phyloP scores from a whole-genome alignment of 2,113 vertebrate genomes.

The Ptyas mucosa region DNA sequence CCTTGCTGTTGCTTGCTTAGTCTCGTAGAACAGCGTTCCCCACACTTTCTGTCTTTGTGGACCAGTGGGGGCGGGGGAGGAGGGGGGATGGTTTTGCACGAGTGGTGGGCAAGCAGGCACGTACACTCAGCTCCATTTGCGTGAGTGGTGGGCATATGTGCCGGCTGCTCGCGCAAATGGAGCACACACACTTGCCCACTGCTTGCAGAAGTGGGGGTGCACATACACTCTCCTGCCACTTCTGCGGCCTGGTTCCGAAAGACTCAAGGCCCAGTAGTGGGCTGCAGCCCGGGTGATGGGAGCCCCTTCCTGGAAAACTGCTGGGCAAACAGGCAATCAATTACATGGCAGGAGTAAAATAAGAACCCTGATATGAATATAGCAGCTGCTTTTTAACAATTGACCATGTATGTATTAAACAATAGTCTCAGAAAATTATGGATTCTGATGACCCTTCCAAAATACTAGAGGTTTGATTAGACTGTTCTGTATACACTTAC shows the following conservation, averaged over 20 bases:
- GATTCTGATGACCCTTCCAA: neutral
- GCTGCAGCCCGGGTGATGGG: neutral
- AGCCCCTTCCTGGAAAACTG: neutral
- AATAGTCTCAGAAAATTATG: neutral
- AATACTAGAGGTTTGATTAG: neutral
- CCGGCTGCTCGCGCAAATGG: neutral
- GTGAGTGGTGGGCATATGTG: too few species aligned
- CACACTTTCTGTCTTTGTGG: neutral
- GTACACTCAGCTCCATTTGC: neutral
- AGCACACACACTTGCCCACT: neutral
- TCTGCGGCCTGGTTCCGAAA: neutral
- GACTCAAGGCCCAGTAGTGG: neutral
- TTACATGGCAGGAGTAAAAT: neutral
- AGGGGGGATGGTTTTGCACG: neutral
- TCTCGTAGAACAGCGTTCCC: neutral
- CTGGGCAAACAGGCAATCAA: neutral
- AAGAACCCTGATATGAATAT: neutral
- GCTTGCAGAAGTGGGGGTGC: neutral
- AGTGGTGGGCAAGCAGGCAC: neutral
- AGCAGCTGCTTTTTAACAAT: neutral
- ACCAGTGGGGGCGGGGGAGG: neutral
- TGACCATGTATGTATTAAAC: neutral
- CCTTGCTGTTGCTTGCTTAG: neutral
- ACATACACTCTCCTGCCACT: neutral
- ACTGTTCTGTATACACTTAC: neutral